Evolutionary conservation across 2,113 vertebrate species (phyloP).

Genomic region (Blennius ocellaris): DNA sequence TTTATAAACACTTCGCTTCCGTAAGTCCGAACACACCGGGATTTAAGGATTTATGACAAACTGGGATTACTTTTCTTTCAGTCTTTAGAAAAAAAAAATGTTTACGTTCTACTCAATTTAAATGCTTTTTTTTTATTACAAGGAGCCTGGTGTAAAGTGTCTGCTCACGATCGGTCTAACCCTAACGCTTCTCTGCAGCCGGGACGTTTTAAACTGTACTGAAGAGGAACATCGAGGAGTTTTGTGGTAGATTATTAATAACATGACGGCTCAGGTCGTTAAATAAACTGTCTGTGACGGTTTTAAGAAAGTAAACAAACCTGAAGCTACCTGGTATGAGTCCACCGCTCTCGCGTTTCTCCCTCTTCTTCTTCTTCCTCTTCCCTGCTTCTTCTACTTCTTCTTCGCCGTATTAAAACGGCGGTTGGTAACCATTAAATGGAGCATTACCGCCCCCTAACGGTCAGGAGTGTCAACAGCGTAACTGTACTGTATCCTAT

Average conservation of each 20-base stretch:
- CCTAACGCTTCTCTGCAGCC: not conserved
- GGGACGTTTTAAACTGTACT: not conserved
- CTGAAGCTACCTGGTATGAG: not conserved
- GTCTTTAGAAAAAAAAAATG: rapidly evolving
- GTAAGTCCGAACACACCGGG: constrained; percentile 1
- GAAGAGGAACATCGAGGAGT: not conserved
- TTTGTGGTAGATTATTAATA: rapidly evolving
- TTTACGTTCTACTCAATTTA: not conserved
- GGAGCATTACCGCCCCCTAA: too few species aligned
- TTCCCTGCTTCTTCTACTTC: too few species aligned
- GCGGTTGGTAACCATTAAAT: too few species aligned
- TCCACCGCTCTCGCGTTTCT: not conserved
- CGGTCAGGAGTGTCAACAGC: too few species aligned
- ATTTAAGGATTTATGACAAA: rapidly evolving
- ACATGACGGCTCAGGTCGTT: not conserved
- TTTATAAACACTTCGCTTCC: not conserved
- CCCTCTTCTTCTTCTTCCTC: too few species aligned
- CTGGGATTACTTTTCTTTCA: rapidly evolving
- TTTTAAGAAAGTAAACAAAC: not conserved
- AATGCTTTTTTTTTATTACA: not conserved
- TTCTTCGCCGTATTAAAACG: too few species aligned
- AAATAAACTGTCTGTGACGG: not conserved
- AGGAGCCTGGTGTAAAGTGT: not conserved
- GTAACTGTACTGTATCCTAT: too few species aligned
- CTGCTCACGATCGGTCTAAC: not conserved